Evolutionary conservation across 2,113 vertebrate species (phyloP).

Genomic region (Corvus cornix): DNA sequence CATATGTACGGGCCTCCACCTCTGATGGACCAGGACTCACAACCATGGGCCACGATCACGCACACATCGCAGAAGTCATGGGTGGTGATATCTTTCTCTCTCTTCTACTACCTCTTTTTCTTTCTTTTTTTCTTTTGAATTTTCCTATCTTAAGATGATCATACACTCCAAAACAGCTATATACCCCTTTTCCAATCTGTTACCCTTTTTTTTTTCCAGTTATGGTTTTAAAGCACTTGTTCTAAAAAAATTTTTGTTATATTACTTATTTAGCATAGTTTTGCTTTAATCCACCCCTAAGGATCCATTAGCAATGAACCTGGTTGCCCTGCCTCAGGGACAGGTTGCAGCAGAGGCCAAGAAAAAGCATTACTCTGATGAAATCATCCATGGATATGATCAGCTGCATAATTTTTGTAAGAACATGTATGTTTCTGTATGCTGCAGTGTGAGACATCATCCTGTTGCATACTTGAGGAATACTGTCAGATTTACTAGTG

Average conservation of each 20-base stretch:
- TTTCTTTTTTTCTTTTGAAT: neutral
- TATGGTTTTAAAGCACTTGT: neutral
- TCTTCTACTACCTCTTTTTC: neutral
- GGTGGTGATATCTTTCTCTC: neutral
- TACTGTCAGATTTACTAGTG: neutral
- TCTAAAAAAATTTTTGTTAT: neutral
- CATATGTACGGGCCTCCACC: fast-evolving
- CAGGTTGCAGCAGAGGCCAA: neutral
- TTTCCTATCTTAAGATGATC: neutral
- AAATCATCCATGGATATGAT: neutral
- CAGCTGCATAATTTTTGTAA: neutral
- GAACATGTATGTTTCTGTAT: fast-evolving
- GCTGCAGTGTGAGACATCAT: neutral
- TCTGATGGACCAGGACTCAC: neutral
- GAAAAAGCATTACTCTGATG: neutral
- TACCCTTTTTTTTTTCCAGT: no score
- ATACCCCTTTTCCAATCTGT: neutral
- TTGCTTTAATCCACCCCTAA: neutral
- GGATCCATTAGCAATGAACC: neutral
- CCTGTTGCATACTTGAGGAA: neutral
- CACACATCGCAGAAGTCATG: fast-evolving
- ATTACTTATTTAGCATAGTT: neutral
- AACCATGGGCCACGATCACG: fast-evolving
- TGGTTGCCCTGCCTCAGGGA: neutral
- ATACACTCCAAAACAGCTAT: neutral